Percentiles rank a stretch among this genome's conserved stretches.
Conservation (phyloP, 2,113 vertebrate species). For the Abramis brama region DNA sequence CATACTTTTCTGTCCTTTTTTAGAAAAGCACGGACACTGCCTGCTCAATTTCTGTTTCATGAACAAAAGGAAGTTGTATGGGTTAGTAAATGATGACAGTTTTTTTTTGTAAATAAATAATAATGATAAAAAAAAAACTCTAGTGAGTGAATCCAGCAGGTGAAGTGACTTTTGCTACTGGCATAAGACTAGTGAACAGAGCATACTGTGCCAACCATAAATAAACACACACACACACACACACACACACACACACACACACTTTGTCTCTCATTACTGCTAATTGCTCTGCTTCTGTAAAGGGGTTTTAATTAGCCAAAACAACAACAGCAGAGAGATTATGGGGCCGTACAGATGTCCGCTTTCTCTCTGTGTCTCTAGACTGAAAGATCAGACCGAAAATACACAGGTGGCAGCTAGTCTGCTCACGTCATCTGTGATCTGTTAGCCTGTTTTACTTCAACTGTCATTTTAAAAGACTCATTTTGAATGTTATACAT, state of each 20-base stretch:
- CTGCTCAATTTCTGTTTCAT: no score
- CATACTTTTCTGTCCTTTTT: no score
- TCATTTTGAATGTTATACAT: no score
- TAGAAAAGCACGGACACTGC: no score
- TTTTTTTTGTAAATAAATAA: no score
- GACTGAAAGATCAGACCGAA: background rate
- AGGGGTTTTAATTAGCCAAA: constrained; percentile 59
- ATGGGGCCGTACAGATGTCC: constrained; percentile 43
- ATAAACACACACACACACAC: background rate
- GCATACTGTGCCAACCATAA: background rate
- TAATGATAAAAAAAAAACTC: no score
- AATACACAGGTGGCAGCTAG: background rate
- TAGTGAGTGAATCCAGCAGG: constrained; percentile 26
- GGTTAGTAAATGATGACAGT: no score
- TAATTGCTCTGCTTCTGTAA: constrained; percentile 51
- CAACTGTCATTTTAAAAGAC: background rate
- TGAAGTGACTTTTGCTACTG: constrained; percentile 20
- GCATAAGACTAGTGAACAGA: background rate
- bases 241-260: no score
- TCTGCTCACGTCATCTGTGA: background rate
- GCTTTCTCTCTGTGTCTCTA: constrained; percentile 24
- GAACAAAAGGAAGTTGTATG: no score
- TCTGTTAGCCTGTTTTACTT: background rate
- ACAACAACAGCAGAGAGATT: constrained; percentile 56
- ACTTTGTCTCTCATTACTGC: constrained; percentile 41